A percentile compares a stretch with the other conserved stretches of the same genome.
phyloP scores from a whole-genome alignment of 2,113 vertebrate genomes.

The Odocoileus hemionus region DNA sequence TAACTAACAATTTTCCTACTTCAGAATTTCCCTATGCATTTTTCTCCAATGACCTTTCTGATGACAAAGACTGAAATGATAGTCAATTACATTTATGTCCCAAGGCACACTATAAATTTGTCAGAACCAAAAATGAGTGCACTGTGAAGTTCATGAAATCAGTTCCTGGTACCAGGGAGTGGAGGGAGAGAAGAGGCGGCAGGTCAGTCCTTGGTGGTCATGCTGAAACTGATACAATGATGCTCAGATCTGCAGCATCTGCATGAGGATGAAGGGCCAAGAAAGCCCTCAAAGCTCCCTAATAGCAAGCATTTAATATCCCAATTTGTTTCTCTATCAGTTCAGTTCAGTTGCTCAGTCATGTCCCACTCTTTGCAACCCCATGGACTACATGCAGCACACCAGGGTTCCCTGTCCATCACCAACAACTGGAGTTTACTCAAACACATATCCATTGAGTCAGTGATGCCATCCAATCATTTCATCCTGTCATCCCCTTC shows the following conservation, averaged over 20 bases:
- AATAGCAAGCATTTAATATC: neutral
- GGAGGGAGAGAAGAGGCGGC: neutral
- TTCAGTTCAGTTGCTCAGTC: neutral
- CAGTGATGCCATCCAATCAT: neutral
- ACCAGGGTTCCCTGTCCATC: neutral
- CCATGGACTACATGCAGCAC: neutral
- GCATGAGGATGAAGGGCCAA: neutral
- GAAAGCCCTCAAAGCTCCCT: neutral
- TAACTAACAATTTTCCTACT: constrained; percentile 56
- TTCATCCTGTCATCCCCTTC: neutral
- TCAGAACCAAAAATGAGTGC: constrained; percentile 52
- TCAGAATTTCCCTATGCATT: constrained; percentile 57
- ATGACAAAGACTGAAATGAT: constrained; percentile 65
- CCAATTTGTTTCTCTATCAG: neutral
- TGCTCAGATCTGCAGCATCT: neutral
- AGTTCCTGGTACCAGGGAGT: neutral
- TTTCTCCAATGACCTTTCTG: constrained; percentile 68
- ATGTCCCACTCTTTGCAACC: neutral
- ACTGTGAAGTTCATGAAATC: constrained; percentile 63
- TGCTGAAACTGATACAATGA: neutral
- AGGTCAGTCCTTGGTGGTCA: neutral
- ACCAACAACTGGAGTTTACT: neutral
- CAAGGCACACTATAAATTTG: constrained; percentile 65
- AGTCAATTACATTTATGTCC: constrained; percentile 72
- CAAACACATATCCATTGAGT: neutral